Conservation (phyloP, 2,113 vertebrate species). For the Alligator sinensis region DNA sequence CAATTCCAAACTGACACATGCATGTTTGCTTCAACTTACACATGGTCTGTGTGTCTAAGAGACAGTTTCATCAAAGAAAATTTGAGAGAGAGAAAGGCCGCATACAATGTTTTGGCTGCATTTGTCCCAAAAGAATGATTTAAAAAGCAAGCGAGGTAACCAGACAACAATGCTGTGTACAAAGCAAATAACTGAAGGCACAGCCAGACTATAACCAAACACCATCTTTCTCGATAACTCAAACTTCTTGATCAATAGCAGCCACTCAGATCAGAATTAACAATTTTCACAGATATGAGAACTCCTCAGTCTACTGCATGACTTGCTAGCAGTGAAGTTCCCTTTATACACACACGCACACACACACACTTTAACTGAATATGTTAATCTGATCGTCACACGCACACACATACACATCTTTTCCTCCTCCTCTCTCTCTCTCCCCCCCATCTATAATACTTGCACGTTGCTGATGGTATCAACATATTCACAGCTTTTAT, state of each 20-base stretch:
- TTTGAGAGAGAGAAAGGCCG: background rate
- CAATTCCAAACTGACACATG: background rate
- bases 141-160: background rate
- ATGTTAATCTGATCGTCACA: constrained; percentile 70
- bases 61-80: background rate
- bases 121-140: background rate
- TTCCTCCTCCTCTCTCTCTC: constrained; percentile 51
- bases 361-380: background rate
- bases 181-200: background rate
- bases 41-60: fast-evolving
- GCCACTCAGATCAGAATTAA: background rate
- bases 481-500: constrained; percentile 83
- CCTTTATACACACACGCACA: fast-evolving
- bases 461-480: constrained; percentile 76
- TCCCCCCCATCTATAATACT: constrained; percentile 69
- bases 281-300: background rate
- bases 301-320: fast-evolving
- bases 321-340: fast-evolving
- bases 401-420: background rate
- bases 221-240: background rate
- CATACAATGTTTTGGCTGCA: background rate
- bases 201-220: background rate
- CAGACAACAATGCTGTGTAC: fast-evolving
- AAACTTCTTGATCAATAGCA: background rate
- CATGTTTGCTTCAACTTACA: fast-evolving